These are phyloP conservation scores for Phylloscopus whistleri DNA, from an alignment of 2,113 vertebrate genomes.

Conservation along the genomic window DNA sequence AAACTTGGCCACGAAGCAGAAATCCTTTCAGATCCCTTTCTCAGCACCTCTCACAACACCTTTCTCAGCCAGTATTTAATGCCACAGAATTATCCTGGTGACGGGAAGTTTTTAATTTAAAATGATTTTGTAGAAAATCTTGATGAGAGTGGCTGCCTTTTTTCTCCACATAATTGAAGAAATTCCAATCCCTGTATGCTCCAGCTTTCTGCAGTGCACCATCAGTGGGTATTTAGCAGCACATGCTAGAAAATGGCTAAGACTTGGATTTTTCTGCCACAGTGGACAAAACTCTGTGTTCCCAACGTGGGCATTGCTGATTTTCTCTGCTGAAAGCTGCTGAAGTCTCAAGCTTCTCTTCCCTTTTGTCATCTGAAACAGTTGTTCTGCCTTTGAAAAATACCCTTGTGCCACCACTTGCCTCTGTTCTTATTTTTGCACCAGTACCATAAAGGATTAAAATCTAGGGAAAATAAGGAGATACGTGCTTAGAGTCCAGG, in stretches of 20 bases:
- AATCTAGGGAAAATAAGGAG: neutral
- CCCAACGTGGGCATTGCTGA: neutral
- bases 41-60: neutral
- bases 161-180: neutral
- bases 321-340: neutral
- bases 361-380: neutral
- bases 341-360: neutral
- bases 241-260: neutral
- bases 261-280: neutral
- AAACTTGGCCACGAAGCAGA: neutral
- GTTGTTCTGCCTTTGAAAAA: neutral
- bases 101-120: neutral
- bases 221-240: neutral
- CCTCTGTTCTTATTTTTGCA: neutral
- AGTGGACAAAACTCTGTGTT: neutral
- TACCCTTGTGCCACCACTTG: neutral
- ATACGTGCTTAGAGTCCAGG: neutral
- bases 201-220: neutral
- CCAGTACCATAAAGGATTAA: neutral
- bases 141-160: neutral
- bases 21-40: neutral
- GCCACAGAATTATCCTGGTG: neutral
- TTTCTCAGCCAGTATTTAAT: neutral
- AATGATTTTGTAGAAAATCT: neutral
- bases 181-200: neutral